Base-by-base conservation (phyloP, 2,797 vertebrate genomes). In the Hoplostethus atlanticus region DNA sequence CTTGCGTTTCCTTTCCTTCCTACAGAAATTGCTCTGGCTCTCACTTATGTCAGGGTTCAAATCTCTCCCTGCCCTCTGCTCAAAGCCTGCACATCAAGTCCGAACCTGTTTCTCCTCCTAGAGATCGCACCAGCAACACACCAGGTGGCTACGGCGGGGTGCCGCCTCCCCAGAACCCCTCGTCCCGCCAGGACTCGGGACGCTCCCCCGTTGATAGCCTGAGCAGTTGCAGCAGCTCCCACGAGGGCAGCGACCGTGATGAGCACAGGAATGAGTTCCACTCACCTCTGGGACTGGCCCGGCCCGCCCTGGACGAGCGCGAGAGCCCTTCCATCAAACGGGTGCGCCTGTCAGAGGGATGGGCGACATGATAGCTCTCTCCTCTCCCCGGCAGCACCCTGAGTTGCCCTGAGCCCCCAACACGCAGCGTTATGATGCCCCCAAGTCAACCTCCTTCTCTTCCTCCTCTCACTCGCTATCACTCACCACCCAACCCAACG, bases 51-150 rank as follows among this genome's bases (percentile, higher is more conserved):
- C 97, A 99, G 97, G 97, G 95, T 97, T 97, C 98, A 96, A 99
- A 99, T 97, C 97, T 99, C 93, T 98, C 98, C 96, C 97, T 99
- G 97, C 97, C 97, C 96, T 97, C 97, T 97, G 96, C 97, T 97
- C 98, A 99, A 97, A 98, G 97, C 97, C 98, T 99, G 96, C 97
- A 96, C 98, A 99, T 99, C 98, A 99, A 99, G 98, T 99, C 97
- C 96, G 98, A 99, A 98, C 98, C 98, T 97, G 97, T 99, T 97
- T 99, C 98, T 97, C 98, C 98, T 97, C 98, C 98, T 97, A 99
- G 98, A 98, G 98, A 99, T 94, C 97, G 97, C 94, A 97, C 97
- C 95, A 96, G 95, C 96, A 96, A 94, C 91, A 97, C 98, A 76
- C 96, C 97, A 63, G 97, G 96, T 93, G 96, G 97, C 92, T 91